phyloP scores from a whole-genome alignment of 2,888 invertebrate genomes.

The Saturnia pavonia region DNA sequence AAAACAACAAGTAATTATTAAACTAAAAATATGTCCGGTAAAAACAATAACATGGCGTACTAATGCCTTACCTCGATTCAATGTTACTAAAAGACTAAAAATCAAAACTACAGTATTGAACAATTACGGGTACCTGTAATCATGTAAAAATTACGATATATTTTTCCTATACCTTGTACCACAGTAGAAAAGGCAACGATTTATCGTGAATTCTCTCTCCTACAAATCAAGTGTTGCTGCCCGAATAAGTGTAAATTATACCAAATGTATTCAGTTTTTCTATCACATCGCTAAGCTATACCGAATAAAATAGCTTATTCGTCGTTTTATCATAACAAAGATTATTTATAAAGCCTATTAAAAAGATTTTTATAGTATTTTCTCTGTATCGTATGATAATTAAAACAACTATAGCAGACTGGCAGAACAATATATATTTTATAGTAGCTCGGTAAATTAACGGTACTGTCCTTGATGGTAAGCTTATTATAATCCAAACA shows the following conservation, averaged over 20 bases:
- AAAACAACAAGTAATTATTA: too few species aligned
- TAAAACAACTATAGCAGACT: too few species aligned
- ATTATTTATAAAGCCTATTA: background rate
- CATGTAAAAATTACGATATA: background rate
- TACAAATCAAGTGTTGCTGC: constrained; percentile 70
- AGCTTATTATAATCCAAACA: too few species aligned
- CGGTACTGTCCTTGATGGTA: too few species aligned
- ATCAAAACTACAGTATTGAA: background rate
- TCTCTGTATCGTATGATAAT: background rate
- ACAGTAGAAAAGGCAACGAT: constrained; percentile 53
- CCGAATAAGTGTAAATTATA: constrained; percentile 64
- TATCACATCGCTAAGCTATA: constrained; percentile 46
- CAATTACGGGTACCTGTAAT: background rate
- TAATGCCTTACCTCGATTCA: too few species aligned
- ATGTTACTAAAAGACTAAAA: background rate
- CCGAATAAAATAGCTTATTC: constrained; percentile 39
- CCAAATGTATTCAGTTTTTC: constrained; percentile 49
- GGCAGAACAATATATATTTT: too few species aligned
- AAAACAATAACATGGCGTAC: too few species aligned
- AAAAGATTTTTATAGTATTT: background rate
- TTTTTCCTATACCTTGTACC: constrained; percentile 27
- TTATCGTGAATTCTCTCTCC: constrained; percentile 63
- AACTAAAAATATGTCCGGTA: too few species aligned
- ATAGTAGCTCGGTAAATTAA: too few species aligned
- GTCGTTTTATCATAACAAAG: background rate